Base-by-base conservation (phyloP, 2,888 invertebrate genomes). In the Julus scanicus region DNA sequence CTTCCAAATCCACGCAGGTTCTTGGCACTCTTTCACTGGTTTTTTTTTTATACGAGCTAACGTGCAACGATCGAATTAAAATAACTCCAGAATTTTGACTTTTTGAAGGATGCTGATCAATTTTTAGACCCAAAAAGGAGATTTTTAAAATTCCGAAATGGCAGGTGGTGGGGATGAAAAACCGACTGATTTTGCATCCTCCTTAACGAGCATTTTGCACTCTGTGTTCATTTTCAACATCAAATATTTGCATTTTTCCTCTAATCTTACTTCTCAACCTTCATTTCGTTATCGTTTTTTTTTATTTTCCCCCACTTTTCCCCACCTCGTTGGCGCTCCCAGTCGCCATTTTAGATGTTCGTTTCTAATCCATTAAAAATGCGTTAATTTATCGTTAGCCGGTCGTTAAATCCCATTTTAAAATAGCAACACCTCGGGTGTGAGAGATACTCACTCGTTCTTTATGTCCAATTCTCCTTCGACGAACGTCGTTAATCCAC, bases 361-460 rank as follows among this genome's bases (percentile, higher is more conserved):
- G 20, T 71, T 71, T 71, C n/a, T 71, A 71, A 71, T 71, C 71
- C 71, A 71, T 80, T 80, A n/a, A 80, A 80, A 80, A 80, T 4
- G 37, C 37, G 80, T 80, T 80, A 80, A 80, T 80, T 80, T 20
- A 29, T 17, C 71, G 71, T 11, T 29, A 29, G 71, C 37, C 2
- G 80, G 57, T 17, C 80, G 37, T 53, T 29, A 15, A 53, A 53
- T 9, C 17, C 17, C 4, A 4, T 53, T 53, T 80, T 13, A 80
- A 80, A 37, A 13, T 37, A 80, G 80, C 80, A 37, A 37, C 8
- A 11, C 17, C 53, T 53, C 17, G 37, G 37, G 37, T 13, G 80
- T 80, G 11, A 37, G 37, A 1, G 80, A 11, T 80, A 80, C 80
- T 80, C 37, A 80, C 80, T 37, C 80, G 11, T 37, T 37, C 80